Base-by-base conservation (phyloP, 1,140 invertebrate genomes). In the Thaumatotibia leucotreta region DNA sequence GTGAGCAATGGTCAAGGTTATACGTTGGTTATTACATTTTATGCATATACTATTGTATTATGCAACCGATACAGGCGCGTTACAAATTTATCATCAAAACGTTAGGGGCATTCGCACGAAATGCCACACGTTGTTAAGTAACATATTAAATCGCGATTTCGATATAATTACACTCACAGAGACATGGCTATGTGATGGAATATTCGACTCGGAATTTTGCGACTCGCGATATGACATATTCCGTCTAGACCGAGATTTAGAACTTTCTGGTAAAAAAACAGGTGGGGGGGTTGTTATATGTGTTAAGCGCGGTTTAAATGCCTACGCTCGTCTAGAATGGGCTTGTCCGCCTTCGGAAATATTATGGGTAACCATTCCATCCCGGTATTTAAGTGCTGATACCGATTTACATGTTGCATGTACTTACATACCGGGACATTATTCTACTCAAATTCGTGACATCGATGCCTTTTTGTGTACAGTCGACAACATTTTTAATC, bases 51-150 rank as follows among this genome's bases (percentile, higher is more conserved):
- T 9, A 32, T 32, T 32, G 31, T 5, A 14, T 45, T 45, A 45
- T 45, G 8, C n/a, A n/a, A 49, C 1, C 4, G 1, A 9, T 9
- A 2, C 31, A 32, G 31, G 31, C 31, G 31, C 31, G 31, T 50
- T 64, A 50, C 35, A 64, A 9, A 54, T 65, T 23, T 65, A 58
- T 39, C 61, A 65, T 35, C 64, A 65, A 27, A 65, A 65, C 24
- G 32, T 58, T 23, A 31, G 64, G 9, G 64, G 50, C 5, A 14
- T 65, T 1, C 50, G 64, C 0, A 65, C 50, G 1, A 65, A 65
- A 54, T 32, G 4, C 4, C 14, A 52, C 1, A 17, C 52, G 9
- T 24, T 65, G 5, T 39, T 35, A 17, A 23, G 33, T 24, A 39
- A 22, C 32, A 58, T 65, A 24, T 27, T 65, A 22, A 24, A n/a